Percentiles rank a stretch among this genome's conserved stretches.
These are phyloP conservation scores for Drosophila orena DNA, from an alignment of 1,140 invertebrate species.

Conservation along the genomic window DNA sequence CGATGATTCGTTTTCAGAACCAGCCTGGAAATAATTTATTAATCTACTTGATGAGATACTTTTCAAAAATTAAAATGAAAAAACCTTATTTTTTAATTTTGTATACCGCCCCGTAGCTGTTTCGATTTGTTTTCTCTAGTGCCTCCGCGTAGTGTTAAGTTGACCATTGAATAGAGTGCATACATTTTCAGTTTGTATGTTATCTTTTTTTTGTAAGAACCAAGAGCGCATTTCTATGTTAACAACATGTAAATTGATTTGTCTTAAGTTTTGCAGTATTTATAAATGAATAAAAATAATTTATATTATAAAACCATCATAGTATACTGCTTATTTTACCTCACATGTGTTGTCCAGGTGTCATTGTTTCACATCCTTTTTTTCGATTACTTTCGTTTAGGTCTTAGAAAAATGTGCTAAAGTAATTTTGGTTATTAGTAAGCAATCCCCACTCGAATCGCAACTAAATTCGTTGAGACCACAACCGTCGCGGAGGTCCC, in stretches of 20 bases:
- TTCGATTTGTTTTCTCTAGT: conserved; percentile 43
- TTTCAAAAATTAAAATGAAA: no score
- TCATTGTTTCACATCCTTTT: conserved; percentile 37
- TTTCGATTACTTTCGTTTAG: conserved; percentile 54
- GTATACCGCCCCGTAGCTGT: conserved; percentile 3
- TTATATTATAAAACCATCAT: conserved; percentile 11
- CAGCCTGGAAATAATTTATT: background rate
- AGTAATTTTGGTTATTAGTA: conserved; percentile 51
- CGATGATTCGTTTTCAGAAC: no score
- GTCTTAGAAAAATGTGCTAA: conserved; percentile 41
- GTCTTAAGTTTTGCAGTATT: conserved; percentile 71
- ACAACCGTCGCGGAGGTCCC: conserved; percentile 4
- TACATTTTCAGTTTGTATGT: conserved; percentile 15
- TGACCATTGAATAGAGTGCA: conserved; percentile 9
- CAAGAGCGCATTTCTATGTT: conserved; percentile 64
- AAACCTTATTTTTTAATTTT: conserved; percentile 5
- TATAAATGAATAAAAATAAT: conserved; percentile 62
- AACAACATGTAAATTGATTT: conserved; percentile 51
- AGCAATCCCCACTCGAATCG: conserved; percentile 32
- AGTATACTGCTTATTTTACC: background rate
- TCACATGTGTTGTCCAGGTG: background rate
- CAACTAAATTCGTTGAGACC: conserved; percentile 36
- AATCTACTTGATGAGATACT: background rate
- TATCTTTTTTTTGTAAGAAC: conserved; percentile 31
- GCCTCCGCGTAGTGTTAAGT: conserved; percentile 40